Evolutionary conservation across 2,113 vertebrate species (phyloP).

Genomic region (Lycaon pictus): DNA sequence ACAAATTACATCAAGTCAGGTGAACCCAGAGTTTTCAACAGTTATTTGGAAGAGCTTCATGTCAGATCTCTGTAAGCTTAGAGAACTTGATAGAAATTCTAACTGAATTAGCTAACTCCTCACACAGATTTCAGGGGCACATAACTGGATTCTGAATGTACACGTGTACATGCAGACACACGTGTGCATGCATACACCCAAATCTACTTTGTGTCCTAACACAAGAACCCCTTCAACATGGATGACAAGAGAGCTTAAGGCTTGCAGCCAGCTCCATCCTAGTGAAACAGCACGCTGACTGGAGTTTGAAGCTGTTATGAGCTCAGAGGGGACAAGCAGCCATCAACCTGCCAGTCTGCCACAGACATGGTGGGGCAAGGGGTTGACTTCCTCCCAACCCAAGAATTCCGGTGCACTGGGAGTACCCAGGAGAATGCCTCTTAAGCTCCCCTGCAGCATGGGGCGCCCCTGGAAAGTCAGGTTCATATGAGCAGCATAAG

Average conservation of each 20-base stretch:
- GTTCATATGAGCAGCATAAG: background rate
- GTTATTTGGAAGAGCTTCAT: background rate
- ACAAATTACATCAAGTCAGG: background rate
- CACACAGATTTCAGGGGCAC: background rate
- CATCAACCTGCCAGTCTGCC: background rate
- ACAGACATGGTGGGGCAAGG: accelerated
- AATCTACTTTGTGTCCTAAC: background rate
- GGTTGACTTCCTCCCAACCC: background rate
- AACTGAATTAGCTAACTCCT: background rate
- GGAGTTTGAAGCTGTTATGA: background rate
- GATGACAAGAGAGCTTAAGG: background rate
- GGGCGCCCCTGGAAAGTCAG: background rate
- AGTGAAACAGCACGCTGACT: background rate
- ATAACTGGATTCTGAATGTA: background rate
- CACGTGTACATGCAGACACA: background rate
- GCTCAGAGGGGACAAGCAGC: background rate
- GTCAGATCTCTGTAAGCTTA: background rate
- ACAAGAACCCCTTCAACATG: background rate
- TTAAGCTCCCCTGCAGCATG: too few relatives aligned
- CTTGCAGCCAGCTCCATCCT: background rate
- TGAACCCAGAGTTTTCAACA: background rate
- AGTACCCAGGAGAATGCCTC: background rate
- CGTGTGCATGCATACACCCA: background rate
- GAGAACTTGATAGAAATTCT: background rate
- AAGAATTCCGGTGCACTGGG: background rate